Evolutionary conservation across 2,113 vertebrate genomes (phyloP).

Genomic region (Antennarius striatus): DNA sequence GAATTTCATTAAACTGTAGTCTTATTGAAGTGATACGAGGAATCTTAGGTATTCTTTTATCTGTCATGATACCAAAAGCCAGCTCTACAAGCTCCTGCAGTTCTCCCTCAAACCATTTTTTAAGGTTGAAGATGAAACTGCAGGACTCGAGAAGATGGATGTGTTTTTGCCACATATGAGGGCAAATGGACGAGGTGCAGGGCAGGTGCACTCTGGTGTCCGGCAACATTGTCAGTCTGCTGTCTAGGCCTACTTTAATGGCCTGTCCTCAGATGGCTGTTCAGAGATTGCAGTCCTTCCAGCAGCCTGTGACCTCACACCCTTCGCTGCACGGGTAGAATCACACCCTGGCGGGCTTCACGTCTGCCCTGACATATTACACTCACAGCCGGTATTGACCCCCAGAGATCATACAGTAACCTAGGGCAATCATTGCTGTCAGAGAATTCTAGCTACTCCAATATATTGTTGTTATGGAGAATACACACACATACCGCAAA

Average conservation of each 20-base stretch:
- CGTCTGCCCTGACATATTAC: slow-evolving; percentile 35
- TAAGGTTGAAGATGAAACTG: slow-evolving; percentile 19
- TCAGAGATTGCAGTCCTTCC: slow-evolving; percentile 48
- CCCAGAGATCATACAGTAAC: slow-evolving; percentile 48
- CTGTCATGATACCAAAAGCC: neutral
- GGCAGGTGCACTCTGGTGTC: slow-evolving; percentile 37
- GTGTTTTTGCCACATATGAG: slow-evolving; percentile 41
- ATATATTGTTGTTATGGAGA: slow-evolving; percentile 40
- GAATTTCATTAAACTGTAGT: neutral
- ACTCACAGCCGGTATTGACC: slow-evolving; percentile 54
- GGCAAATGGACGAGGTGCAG: slow-evolving; percentile 19
- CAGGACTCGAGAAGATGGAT: slow-evolving; percentile 51
- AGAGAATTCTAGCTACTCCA: slow-evolving; percentile 21
- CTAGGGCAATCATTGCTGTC: slow-evolving; percentile 47
- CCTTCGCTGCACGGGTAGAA: slow-evolving; percentile 28
- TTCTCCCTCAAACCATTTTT: slow-evolving; percentile 7
- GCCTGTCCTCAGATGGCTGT: slow-evolving; percentile 57
- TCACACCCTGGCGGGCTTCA: slow-evolving; percentile 37
- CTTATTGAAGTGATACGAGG: slow-evolving; percentile 2
- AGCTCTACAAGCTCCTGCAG: neutral
- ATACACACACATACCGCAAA: slow-evolving; percentile 18
- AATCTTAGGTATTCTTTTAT: neutral
- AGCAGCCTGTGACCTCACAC: slow-evolving; percentile 60
- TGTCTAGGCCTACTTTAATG: slow-evolving; percentile 66
- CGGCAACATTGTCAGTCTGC: slow-evolving; percentile 53